phyloP scores from a whole-genome alignment of 53 echinoderm and acorn worm genomes.

The Stichopus horrens region DNA sequence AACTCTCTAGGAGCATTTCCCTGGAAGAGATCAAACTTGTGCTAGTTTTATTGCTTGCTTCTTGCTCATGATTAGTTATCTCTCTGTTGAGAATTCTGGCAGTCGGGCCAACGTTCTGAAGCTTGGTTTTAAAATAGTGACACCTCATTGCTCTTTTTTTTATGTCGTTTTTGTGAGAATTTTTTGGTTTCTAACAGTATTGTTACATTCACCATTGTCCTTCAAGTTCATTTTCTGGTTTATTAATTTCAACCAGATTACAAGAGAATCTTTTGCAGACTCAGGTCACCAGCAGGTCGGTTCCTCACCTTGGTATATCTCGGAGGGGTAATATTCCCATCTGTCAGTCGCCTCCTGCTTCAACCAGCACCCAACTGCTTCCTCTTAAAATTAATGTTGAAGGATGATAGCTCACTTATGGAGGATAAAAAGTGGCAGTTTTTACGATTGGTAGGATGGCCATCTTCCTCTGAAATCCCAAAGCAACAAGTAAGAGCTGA shows the following conservation, averaged over 20 bases:
- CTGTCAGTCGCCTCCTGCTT: conserved; percentile 8
- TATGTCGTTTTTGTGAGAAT: too few relatives aligned
- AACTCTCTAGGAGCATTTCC: too few relatives aligned
- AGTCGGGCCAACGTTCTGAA: neutral
- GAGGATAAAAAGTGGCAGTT: neutral
- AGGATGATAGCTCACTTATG: conserved; percentile 29
- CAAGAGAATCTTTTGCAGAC: too few relatives aligned
- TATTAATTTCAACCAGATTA: neutral
- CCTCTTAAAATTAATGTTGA: conserved; percentile 4
- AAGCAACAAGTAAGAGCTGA: conserved; percentile 4
- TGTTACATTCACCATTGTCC: neutral
- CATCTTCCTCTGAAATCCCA: conserved; percentile 13
- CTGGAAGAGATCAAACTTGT: too few relatives aligned
- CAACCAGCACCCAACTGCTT: neutral
- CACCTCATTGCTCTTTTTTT: neutral
- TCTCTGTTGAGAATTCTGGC: neutral
- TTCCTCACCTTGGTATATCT: conserved; percentile 2
- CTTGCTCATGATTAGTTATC: too few relatives aligned
- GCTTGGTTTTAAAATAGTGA: too few relatives aligned
- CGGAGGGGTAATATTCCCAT: conserved; percentile 29
- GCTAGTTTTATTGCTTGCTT: too few relatives aligned
- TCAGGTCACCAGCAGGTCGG: neutral
- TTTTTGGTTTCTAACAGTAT: too few relatives aligned
- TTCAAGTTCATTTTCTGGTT: neutral
- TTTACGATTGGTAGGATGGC: conserved; percentile 1